phyloP scores from a whole-genome alignment of 2,113 vertebrate genomes.

The Andinoacara biseriatus region DNA sequence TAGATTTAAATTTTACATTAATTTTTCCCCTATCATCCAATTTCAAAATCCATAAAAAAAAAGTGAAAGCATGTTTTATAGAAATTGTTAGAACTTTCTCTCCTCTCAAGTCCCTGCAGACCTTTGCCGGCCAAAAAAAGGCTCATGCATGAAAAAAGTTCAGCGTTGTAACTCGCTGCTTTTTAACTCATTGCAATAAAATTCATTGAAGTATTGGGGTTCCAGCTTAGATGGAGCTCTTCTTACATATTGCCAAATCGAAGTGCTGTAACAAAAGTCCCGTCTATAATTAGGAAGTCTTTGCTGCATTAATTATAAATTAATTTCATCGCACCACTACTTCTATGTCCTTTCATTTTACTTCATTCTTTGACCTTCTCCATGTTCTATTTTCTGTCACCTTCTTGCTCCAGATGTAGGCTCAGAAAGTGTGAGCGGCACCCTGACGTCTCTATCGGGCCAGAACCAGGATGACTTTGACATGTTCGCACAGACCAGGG shows the following conservation, averaged over 20 bases:
- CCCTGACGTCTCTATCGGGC: slow-evolving; percentile 84
- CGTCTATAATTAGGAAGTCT: not conserved
- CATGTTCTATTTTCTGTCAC: not conserved
- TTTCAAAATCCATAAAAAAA: not conserved
- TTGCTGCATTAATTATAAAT: not conserved
- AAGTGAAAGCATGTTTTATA: not conserved
- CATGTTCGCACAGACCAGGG: slow-evolving; percentile 95
- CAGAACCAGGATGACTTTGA: slow-evolving; percentile 90
- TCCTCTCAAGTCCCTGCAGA: not conserved
- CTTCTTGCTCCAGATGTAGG: slow-evolving; percentile 82
- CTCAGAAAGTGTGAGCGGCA: slow-evolving; percentile 85
- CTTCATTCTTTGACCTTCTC: not conserved
- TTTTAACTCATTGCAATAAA: not conserved
- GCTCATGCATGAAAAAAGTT: not conserved
- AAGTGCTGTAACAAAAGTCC: not conserved
- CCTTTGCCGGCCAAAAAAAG: not conserved
- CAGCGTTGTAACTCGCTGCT: not conserved
- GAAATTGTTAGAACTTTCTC: not conserved
- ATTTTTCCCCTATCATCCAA: not conserved
- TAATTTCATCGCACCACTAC: not conserved
- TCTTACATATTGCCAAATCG: not conserved
- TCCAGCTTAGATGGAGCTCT: not conserved
- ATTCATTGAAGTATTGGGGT: not conserved
- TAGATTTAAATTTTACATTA: not conserved
- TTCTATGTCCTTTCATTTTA: not conserved